Evolutionary conservation across 2,888 invertebrate genomes (phyloP), one percentile per base, ranked within the genome.

Genomic region (Eupithecia pulchellata): DNA sequence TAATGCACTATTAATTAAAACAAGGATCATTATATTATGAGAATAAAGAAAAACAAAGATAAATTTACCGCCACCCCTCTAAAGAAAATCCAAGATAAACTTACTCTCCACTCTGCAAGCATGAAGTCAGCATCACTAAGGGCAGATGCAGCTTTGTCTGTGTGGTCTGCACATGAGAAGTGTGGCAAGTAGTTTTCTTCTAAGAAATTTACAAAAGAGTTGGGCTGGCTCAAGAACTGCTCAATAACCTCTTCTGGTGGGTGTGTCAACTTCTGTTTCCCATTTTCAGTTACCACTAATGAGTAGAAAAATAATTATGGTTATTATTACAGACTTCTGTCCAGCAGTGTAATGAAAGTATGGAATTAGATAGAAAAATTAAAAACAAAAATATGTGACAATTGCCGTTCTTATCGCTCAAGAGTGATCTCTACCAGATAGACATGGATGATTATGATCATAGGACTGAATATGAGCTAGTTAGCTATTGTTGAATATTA

Each of bases 161-260:
- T 91, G 78, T 96, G 95, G 42, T 96, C 95, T 27, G 97, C 95
- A 68, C 95, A 93, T 0, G 95, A 94, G 82, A 96, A 97, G 82
- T 97, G 97, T 6, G 95, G 95, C 30, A 97, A 85, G 88, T 97
- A 97, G 90, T 97, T 97, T 81, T 97, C 96, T 84, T 96, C 96
- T 27, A 97, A 87, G 81, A 97, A 97, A 71, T 95, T 95, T 0
- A 96, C 89, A 85, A 97, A 97, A 61, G 95, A 95, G 69, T 89
- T 94, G 0, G 97, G 96, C 79, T 97, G 96, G 8, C 95, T 95
- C 60, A 94, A 87, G 83, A 97, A 97, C 79, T 95, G 95, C 71
- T 96, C 95, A 5, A 96, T 95, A 47, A 97, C 90, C 74, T 95
- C 95, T 77, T 95, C 95, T 2, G 97, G 96, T 68, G 95, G 91